Base-by-base conservation (phyloP, 1,140 invertebrate species). In the Rhyacophila brunnea region DNA sequence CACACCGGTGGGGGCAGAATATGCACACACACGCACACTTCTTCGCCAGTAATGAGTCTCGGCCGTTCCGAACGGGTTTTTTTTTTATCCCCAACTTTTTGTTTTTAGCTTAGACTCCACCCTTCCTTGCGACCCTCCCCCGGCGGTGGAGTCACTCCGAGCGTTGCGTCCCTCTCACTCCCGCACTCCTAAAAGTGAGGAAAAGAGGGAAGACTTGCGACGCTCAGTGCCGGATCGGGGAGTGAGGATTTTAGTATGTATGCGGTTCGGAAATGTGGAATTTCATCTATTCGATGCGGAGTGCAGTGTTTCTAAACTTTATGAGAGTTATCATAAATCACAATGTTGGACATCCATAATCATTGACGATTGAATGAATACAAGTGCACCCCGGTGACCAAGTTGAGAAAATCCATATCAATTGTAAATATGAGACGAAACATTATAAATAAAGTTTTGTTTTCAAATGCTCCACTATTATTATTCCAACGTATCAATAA, bases 81-180 rank as follows among this genome's bases (percentile, higher is more conserved):
- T 59, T 59, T 40, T 59, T 59, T 51, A 58, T 28, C 36, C 55
- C 57, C 17, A 40, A 47, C 47, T 44, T 59, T 59, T 59, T 59
- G 57, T 59, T 59, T 59, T 28, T 38, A 19, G 11, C 40, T 13
- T 43, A 46, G 57, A 59, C 57, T 59, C 57, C 57, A 59, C 57
- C 57, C 57, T 46, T 42, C 48, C 44, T 46, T 10, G 49, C 40
- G 48, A 47, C 49, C 57, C 48, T 40, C 58, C 58, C 15, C 58
- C 50, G 11, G 2, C 35, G 51, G 19, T 18, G 28, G 46, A 48
- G 51, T 36, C 28, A 36, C 40, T 44, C 35, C 44, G 36, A 49
- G 47, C 23, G 48, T 18, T 13, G 35, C 14, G 23, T 49, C 42
- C 58, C 17, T 50, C 36, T 48, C 35, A 18, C n/a, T 36, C 23